A percentile compares a stretch with the other conserved stretches of the same genome.
Conservation (phyloP, 2,797 vertebrate genomes). For the Pempheris klunzingeri region DNA sequence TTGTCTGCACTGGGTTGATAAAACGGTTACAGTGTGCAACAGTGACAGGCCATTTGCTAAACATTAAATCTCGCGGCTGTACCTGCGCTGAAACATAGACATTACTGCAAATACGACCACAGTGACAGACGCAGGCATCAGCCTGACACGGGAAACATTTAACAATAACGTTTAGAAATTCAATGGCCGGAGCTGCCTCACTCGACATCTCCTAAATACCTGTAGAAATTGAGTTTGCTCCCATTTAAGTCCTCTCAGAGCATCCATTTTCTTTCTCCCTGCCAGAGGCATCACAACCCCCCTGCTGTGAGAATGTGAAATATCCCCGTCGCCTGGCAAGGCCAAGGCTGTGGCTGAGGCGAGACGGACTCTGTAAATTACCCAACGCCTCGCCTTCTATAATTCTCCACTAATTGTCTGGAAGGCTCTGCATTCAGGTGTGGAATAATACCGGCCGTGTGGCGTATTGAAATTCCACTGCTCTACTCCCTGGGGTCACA, state of each 20-base stretch:
- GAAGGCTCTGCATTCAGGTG: constrained; percentile 82
- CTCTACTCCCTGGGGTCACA: constrained; percentile 75
- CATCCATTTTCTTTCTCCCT: constrained; percentile 58
- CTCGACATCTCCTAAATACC: constrained; percentile 68
- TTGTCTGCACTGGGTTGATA: constrained; percentile 70
- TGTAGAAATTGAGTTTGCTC: constrained; percentile 69
- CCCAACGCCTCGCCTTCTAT: constrained; percentile 73
- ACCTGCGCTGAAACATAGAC: constrained; percentile 51
- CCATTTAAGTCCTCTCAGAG: constrained; percentile 60
- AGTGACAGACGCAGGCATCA: constrained; percentile 19
- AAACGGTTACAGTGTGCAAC: constrained; percentile 56
- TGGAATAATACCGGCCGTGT: constrained; percentile 79
- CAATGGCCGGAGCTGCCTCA: constrained; percentile 47
- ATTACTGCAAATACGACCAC: constrained; percentile 19
- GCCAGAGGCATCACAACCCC: constrained; percentile 52
- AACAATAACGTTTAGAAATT: constrained; percentile 56
- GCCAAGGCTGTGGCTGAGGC: constrained; percentile 61
- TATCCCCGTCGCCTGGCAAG: constrained; percentile 62
- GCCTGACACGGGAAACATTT: constrained; percentile 43
- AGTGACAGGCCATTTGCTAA: constrained; percentile 67
- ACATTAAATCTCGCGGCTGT: constrained; percentile 41
- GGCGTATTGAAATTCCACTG: constrained; percentile 77
- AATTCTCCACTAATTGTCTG: constrained; percentile 86
- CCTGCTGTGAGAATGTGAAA: constrained; percentile 73
- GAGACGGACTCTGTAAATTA: constrained; percentile 78